A percentile compares a stretch with the other conserved stretches of the same genome.
phyloP scores from a whole-genome alignment of 2,113 vertebrate species.

The Cisticola juncidis region DNA sequence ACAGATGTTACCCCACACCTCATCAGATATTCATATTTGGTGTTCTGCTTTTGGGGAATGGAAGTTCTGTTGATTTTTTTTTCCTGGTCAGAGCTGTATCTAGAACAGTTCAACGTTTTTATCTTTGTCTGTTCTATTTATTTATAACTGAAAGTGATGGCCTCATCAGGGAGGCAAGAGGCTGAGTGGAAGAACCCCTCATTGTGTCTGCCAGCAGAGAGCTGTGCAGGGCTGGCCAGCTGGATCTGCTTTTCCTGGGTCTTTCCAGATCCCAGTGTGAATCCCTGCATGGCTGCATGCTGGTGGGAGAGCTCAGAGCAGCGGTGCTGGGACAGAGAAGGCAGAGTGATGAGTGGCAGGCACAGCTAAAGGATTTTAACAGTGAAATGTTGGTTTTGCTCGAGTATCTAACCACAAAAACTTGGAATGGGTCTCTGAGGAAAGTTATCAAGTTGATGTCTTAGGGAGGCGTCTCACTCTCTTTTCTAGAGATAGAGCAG shows the following conservation, averaged over 20 bases:
- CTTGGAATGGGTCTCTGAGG: neutral
- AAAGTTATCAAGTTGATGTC: neutral
- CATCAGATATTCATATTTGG: neutral
- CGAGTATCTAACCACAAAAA: neutral
- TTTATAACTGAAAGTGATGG: neutral
- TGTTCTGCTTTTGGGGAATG: neutral
- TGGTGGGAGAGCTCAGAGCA: neutral
- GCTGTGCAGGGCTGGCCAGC: neutral
- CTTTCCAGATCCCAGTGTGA: accelerated
- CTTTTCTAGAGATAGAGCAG: neutral
- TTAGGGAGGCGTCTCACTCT: neutral
- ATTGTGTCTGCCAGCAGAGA: neutral
- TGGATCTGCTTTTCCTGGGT: neutral
- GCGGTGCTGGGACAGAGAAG: neutral
- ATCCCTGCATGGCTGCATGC: accelerated
- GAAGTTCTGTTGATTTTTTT: neutral
- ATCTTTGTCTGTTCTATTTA: neutral
- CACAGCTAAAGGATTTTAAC: neutral
- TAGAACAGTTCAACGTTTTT: neutral
- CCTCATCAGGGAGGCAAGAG: neutral
- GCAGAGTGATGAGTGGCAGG: neutral
- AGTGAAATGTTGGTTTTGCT: neutral
- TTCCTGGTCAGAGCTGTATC: neutral
- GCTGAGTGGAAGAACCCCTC: neutral
- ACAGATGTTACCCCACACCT: neutral